phyloP scores from a whole-genome alignment of 2,888 invertebrate genomes.

The Orchesella flavescens region DNA sequence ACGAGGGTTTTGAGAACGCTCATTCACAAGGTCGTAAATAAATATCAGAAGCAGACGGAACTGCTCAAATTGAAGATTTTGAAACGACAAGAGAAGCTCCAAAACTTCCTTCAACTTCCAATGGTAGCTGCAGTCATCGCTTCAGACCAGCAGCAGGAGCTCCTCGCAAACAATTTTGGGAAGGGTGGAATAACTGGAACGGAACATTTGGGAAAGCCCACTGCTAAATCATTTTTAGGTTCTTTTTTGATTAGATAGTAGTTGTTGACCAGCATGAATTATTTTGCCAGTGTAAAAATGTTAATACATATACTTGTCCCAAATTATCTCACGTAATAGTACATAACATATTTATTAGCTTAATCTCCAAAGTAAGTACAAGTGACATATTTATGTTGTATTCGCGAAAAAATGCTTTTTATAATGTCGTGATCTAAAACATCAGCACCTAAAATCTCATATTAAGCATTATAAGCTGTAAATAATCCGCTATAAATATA shows the following conservation, averaged over 20 bases:
- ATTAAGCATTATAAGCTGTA: no score
- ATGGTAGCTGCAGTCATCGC: conserved; percentile 35
- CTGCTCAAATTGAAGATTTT: conserved; percentile 29
- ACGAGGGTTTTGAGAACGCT: conserved; percentile 30
- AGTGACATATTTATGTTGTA: no score
- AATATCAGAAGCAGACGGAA: conserved; percentile 43
- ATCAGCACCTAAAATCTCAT: no score
- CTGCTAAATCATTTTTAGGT: conserved; percentile 7
- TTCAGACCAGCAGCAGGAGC: conserved; percentile 2
- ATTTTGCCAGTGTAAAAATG: not conserved
- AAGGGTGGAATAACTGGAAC: not conserved
- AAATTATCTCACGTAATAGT: no score
- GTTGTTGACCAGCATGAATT: not conserved
- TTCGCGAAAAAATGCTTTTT: no score
- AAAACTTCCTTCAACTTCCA: conserved; percentile 45
- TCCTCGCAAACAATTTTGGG: not conserved
- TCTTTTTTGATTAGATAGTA: conserved; percentile 8
- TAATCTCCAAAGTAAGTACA: no score
- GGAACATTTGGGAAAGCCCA: not conserved
- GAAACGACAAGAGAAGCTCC: conserved; percentile 27
- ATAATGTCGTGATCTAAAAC: no score
- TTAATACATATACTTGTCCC: not conserved
- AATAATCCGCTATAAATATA: no score
- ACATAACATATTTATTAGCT: no score
- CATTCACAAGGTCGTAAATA: conserved; percentile 39